Evolutionary conservation across 2,888 invertebrate genomes (phyloP).

Genomic region (Bombyx huttoni): DNA sequence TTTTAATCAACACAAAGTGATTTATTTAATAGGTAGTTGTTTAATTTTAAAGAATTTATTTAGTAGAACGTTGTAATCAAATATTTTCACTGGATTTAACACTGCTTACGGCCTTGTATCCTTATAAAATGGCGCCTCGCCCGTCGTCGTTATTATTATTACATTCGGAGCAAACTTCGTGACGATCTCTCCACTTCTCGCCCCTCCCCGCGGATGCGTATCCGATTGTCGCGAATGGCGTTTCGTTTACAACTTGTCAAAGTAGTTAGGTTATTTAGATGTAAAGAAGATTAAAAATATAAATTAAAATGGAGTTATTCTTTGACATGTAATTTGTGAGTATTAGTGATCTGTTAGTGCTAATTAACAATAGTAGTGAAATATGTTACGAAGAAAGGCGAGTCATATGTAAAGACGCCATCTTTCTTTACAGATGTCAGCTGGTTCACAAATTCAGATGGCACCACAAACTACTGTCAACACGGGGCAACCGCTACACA

Average conservation of each 20-base stretch:
- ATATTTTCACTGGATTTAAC: slow-evolving; percentile 38
- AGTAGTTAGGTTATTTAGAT: slow-evolving; percentile 65
- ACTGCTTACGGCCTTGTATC: slow-evolving; percentile 65
- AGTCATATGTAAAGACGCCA: slow-evolving; percentile 73
- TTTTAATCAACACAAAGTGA: neutral
- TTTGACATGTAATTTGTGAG: slow-evolving; percentile 39
- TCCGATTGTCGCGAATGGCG: slow-evolving; percentile 69
- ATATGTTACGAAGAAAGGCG: slow-evolving; percentile 36
- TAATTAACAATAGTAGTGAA: slow-evolving; percentile 21
- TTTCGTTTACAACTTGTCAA: slow-evolving; percentile 69
- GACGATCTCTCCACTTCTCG: slow-evolving; percentile 61
- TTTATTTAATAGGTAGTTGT: neutral
- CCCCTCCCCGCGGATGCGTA: slow-evolving; percentile 66
- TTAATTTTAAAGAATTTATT: slow-evolving; percentile 2
- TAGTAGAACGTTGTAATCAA: slow-evolving; percentile 8
- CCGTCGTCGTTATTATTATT: slow-evolving; percentile 64
- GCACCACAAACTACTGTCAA: slow-evolving; percentile 94
- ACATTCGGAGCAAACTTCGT: slow-evolving; percentile 70
- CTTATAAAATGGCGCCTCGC: slow-evolving; percentile 71
- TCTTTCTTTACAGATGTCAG: slow-evolving; percentile 89
- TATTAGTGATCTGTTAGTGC: slow-evolving; percentile 12
- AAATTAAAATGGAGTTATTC: slow-evolving; percentile 29
- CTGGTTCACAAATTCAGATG: slow-evolving; percentile 97
- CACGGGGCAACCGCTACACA: slow-evolving; percentile 87
- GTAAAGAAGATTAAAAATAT: slow-evolving; percentile 33